Percentiles rank a stretch among this genome's conserved stretches.
These are phyloP conservation scores for Coranthus polyacanthus DNA, from an alignment of 2,797 vertebrate species.

Conservation along the genomic window DNA sequence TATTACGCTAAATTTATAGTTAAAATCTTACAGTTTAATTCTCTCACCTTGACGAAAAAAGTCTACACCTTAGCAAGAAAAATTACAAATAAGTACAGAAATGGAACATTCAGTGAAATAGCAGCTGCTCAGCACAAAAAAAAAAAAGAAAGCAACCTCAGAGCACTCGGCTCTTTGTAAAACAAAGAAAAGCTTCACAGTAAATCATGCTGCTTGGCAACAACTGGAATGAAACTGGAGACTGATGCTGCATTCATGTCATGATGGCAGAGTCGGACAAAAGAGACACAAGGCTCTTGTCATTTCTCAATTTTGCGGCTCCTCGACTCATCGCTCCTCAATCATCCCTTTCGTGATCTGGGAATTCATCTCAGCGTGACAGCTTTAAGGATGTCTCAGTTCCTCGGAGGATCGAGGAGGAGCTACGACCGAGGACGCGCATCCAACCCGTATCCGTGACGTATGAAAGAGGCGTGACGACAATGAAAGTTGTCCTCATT, in stretches of 20 bases:
- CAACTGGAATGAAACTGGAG: constrained; percentile 13
- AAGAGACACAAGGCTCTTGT: too few species aligned
- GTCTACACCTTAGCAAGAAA: constrained; percentile 3
- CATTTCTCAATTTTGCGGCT: too few species aligned
- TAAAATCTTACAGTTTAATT: constrained; percentile 5
- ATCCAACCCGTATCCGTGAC: too few species aligned
- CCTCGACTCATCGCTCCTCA: too few species aligned
- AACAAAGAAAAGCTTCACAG: constrained; percentile 66
- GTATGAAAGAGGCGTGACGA: too few species aligned
- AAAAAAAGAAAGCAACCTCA: constrained; percentile 2
- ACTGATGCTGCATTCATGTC: constrained; percentile 34
- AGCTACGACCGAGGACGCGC: too few species aligned
- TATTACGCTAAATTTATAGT: constrained; percentile 22
- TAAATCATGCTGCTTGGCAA: constrained; percentile 38
- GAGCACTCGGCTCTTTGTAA: constrained; percentile 10
- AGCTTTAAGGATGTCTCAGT: too few species aligned
- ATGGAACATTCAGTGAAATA: constrained; percentile 30
- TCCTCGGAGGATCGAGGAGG: too few species aligned
- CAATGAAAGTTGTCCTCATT: too few species aligned
- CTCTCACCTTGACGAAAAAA: background rate
- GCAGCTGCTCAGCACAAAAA: constrained; percentile 30
- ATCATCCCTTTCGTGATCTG: too few species aligned
- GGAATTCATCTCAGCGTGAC: too few species aligned
- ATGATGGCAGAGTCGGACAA: background rate
- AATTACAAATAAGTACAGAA: constrained; percentile 29